Evolutionary conservation across 1,140 invertebrate species (phyloP).

Genomic region (Rhopalosiphum maidis): DNA sequence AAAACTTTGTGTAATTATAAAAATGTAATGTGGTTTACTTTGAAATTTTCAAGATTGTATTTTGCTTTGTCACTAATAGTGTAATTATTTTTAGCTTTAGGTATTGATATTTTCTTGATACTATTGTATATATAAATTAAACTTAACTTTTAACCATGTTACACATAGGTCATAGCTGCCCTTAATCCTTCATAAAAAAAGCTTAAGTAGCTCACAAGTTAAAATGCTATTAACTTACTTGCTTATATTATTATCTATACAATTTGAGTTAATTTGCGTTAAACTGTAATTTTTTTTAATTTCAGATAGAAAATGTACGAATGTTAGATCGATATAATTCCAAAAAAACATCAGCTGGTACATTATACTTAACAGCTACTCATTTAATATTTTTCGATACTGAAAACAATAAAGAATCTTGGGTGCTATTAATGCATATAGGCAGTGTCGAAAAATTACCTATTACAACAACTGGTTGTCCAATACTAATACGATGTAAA

Average conservation of each 20-base stretch:
- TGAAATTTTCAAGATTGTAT: neutral
- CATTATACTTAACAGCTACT: conserved; percentile 93
- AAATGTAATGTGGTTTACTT: neutral
- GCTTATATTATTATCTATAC: neutral
- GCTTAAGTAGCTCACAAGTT: neutral
- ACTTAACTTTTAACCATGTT: neutral
- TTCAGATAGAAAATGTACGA: conserved; percentile 93
- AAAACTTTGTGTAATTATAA: conserved; percentile 14
- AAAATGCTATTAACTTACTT: conserved; percentile 6
- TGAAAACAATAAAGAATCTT: conserved; percentile 93
- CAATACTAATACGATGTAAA: conserved; percentile 92
- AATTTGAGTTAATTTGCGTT: neutral
- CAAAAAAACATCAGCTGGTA: conserved; percentile 85
- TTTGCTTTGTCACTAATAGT: conserved; percentile 26
- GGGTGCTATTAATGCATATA: conserved; percentile 95
- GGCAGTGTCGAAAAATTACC: conserved; percentile 88
- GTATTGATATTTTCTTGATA: conserved; percentile 18
- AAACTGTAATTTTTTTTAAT: neutral
- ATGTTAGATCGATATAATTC: conserved; percentile 90
- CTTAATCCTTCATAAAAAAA: conserved; percentile 12
- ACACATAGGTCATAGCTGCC: neutral
- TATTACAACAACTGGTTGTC: conserved; percentile 88
- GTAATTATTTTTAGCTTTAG: neutral
- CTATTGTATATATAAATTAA: neutral
- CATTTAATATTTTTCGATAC: conserved; percentile 95